These are phyloP conservation scores for Malurus splendens DNA, from an alignment of 2,797 vertebrate genomes.

Conservation along the genomic window DNA sequence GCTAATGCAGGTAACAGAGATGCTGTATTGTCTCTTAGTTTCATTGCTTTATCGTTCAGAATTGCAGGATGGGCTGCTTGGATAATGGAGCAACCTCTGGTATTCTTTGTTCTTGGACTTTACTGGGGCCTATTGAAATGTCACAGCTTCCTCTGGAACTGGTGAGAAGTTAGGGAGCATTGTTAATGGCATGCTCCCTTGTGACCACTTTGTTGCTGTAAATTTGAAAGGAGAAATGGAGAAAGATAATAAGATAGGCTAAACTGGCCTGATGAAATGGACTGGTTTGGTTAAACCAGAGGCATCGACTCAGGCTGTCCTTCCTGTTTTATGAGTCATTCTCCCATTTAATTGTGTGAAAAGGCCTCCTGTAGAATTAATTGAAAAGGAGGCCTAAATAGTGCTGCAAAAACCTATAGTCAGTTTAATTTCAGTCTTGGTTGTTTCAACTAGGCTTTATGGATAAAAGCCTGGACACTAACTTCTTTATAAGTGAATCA, in stretches of 20 bases:
- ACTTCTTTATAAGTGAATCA: neutral
- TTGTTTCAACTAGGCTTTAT: neutral
- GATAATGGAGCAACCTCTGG: neutral
- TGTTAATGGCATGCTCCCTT: neutral
- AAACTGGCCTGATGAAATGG: neutral
- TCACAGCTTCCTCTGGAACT: neutral
- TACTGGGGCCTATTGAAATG: neutral
- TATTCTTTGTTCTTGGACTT: neutral
- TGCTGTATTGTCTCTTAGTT: neutral
- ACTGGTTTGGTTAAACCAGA: neutral
- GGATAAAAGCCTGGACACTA: neutral
- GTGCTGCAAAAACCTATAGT: neutral
- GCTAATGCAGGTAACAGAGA: neutral
- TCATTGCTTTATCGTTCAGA: neutral
- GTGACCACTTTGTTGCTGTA: neutral
- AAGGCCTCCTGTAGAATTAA: constrained; percentile 24
- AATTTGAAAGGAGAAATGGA: neutral
- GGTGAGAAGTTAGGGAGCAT: neutral
- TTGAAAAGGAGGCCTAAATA: neutral
- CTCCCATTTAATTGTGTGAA: neutral
- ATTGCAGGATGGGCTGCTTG: neutral
- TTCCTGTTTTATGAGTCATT: constrained; percentile 36
- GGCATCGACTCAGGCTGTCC: neutral
- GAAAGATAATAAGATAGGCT: neutral
- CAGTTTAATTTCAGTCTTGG: neutral